Conservation (phyloP, 2,113 vertebrate genomes). For the Echinops telfairi region DNA sequence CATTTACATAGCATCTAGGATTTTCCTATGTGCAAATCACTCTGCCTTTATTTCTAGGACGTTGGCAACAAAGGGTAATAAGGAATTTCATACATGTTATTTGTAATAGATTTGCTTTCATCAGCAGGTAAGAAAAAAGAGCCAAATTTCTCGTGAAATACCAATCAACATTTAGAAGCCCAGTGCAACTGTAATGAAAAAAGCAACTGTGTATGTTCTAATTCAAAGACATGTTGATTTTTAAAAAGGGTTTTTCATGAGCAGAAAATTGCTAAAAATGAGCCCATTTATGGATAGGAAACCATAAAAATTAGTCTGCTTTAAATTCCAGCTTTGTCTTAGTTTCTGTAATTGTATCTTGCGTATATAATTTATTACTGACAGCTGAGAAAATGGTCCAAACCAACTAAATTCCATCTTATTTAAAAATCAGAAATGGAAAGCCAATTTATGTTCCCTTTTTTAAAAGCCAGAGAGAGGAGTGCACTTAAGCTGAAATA, state of each 20-base stretch:
- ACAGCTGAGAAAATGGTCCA: constrained; percentile 52
- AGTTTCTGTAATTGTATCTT: constrained; percentile 65
- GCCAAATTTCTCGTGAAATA: constrained; percentile 34
- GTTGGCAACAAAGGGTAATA: constrained; percentile 53
- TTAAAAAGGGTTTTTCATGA: constrained; percentile 58
- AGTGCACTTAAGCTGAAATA: constrained; percentile 37
- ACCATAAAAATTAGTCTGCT: constrained; percentile 65
- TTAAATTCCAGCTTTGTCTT: constrained; percentile 66
- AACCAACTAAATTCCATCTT: constrained; percentile 49
- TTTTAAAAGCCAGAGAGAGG: not conserved
- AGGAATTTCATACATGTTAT: constrained; percentile 56
- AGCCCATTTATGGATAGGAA: constrained; percentile 61
- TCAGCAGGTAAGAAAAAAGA: constrained; percentile 33
- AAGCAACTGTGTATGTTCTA: not conserved
- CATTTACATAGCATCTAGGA: not conserved
- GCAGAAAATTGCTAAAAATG: constrained; percentile 72
- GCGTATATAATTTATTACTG: constrained; percentile 65
- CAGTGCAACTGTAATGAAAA: constrained; percentile 44
- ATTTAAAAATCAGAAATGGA: constrained; percentile 56
- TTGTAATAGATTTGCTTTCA: constrained; percentile 65
- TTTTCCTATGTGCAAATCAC: constrained; percentile 28
- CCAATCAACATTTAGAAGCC: constrained; percentile 58
- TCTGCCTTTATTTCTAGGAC: constrained; percentile 43
- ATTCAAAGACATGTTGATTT: constrained; percentile 73
- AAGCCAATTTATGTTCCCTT: constrained; percentile 45